A percentile compares a stretch with the other conserved stretches of the same genome.
These are phyloP conservation scores for Murina feae DNA, from an alignment of 2,113 vertebrate genomes.

Conservation along the genomic window DNA sequence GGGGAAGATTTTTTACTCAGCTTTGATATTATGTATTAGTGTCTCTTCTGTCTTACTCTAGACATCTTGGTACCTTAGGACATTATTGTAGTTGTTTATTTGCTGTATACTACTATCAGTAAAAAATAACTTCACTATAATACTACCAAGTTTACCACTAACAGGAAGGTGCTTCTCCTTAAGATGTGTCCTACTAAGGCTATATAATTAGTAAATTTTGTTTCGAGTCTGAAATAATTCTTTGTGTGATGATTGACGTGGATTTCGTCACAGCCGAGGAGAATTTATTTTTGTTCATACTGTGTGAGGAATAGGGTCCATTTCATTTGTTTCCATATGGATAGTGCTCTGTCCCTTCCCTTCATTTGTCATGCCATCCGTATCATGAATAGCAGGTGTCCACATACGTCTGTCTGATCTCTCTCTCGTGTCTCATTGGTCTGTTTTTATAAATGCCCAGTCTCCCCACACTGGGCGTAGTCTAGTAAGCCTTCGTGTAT, in stretches of 20 bases:
- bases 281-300: neutral
- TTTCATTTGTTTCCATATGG: neutral
- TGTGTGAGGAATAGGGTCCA: neutral
- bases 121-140: neutral
- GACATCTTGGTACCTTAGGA: neutral
- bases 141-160: neutral
- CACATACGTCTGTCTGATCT: neutral
- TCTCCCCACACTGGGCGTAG: neutral
- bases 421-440: neutral
- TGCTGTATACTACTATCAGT: neutral
- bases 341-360: neutral
- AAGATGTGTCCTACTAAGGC: neutral
- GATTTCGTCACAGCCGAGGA: neutral
- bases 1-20: neutral
- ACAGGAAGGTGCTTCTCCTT: neutral
- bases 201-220: neutral
- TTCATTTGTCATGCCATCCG: neutral
- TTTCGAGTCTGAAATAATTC: constrained; percentile 22
- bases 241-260: neutral
- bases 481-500: neutral
- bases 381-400: neutral
- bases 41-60: neutral
- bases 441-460: neutral
- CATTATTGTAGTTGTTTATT: neutral
- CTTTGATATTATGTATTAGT: neutral